Percentiles rank a stretch among this genome's conserved stretches.
Evolutionary conservation across 2,113 vertebrate genomes (phyloP).

Genomic region (Crotalus viridis): DNA sequence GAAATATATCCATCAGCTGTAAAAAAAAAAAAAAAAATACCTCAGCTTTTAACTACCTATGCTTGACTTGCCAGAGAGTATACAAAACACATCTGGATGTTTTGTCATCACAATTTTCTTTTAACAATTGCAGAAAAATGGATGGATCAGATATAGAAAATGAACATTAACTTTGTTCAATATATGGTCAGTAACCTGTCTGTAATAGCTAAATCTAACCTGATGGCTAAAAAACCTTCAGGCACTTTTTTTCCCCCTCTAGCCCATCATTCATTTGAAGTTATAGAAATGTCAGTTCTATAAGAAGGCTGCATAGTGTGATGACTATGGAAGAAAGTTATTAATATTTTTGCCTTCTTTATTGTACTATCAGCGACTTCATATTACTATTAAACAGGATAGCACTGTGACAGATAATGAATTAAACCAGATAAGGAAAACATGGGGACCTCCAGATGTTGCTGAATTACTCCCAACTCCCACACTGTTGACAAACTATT

Average conservation of each 20-base stretch:
- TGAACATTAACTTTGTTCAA: background rate
- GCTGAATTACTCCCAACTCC: background rate
- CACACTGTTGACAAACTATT: background rate
- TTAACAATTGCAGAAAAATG: slow-evolving; percentile 16
- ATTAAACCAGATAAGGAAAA: background rate
- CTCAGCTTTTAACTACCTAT: background rate
- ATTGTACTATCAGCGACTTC: background rate
- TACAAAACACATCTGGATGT: slow-evolving; percentile 6
- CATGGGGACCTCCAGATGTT: background rate
- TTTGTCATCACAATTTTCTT: slow-evolving; percentile 9
- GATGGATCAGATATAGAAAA: slow-evolving; percentile 28
- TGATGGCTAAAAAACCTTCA: slow-evolving; percentile 13
- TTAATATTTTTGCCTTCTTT: background rate
- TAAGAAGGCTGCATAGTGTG: slow-evolving; percentile 11
- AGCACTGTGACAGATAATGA: background rate
- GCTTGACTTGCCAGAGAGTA: slow-evolving; percentile 22
- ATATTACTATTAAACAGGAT: background rate
- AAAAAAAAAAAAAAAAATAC: slow-evolving; percentile 4
- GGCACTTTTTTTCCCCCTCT: background rate
- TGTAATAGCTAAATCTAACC: background rate
- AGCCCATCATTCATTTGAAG: background rate
- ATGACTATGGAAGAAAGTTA: slow-evolving; percentile 17
- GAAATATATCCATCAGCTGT: background rate
- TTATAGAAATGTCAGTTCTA: slow-evolving; percentile 21
- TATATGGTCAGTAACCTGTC: slow-evolving; percentile 9